These are phyloP conservation scores for Macroramphosus scolopax DNA, from an alignment of 2,797 vertebrate species.

Conservation along the genomic window DNA sequence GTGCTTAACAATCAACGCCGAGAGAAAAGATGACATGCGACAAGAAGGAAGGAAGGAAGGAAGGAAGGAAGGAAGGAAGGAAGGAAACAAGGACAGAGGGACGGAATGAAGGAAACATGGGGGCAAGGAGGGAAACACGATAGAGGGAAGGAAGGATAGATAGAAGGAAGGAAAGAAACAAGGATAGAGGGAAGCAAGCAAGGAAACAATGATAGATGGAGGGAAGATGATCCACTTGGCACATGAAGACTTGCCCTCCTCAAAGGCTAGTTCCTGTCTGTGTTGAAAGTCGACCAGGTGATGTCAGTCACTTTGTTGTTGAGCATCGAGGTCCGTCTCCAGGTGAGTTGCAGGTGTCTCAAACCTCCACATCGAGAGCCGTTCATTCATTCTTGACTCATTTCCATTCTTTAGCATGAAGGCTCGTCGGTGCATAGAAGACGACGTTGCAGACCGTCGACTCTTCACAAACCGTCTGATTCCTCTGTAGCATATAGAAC, in stretches of 20 bases:
- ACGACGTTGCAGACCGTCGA: no score
- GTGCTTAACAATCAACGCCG: conserved; percentile 1
- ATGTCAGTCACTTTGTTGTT: no score
- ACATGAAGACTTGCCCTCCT: conserved; percentile 27
- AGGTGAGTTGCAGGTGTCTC: no score
- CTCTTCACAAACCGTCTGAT: no score
- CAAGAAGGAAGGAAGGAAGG: neutral
- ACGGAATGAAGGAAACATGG: neutral
- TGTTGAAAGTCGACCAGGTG: neutral
- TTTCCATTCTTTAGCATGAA: no score
- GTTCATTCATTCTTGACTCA: no score
- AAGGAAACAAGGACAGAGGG: neutral
- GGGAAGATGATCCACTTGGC: conserved; percentile 49
- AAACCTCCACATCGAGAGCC: no score
- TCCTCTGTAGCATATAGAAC: no score
- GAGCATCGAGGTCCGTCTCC: no score
- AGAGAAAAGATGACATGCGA: conserved; percentile 22
- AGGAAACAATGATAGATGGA: neutral
- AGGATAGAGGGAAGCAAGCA: neutral
- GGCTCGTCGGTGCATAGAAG: no score
- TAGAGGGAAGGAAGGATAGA: conserved; percentile 12
- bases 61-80: neutral
- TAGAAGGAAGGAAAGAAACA: neutral
- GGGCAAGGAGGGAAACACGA: no score
- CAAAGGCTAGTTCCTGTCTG: neutral